Base-by-base conservation (phyloP, 1,140 invertebrate genomes). In the Yoshiicerus persimilis region DNA sequence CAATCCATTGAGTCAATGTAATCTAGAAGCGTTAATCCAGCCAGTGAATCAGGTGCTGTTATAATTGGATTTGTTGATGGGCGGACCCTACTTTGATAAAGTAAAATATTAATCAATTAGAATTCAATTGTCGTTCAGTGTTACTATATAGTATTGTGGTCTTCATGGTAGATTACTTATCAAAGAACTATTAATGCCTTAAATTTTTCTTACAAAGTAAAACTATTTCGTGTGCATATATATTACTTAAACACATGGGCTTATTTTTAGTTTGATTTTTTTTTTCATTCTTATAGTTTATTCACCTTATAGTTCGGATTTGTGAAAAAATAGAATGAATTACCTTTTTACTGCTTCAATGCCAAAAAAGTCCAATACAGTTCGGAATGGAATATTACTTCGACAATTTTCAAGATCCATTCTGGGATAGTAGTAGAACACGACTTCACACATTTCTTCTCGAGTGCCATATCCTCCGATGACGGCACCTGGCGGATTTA, bases 391-490 rank as follows among this genome's bases (percentile, higher is more conserved):
- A 27, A 80, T 64, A 3, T 30, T 30, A 34, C 96, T 96, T 88
- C 96, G 96, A 91, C 96, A 97, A 2, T 95, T 95, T 1, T 96
- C 95, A 0, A 96, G 92, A 32, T 94, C 93, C 0, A 94, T 96
- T 87, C 95, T 94, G 0, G 97, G 97, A 92, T 97, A 97, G 92
- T 97, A 96, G 1, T 96, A 92, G 0, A 97, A 93, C 91, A 97
- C 97, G 0, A 96, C 95, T 10, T 97, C 92, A 88, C 97, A 97
- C 96, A 97, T 97, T 93, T 97, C 97, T 92, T 97, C 96, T 88
- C 94, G 94, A 0, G 95, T 96, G 0, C 96, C 95, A 92, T 96
- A 96, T 2, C 96, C 96, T 27, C 96, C 96, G 10, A 75, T 38
- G 5, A 70, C 41, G 5, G 62, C 36, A 64, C n/a, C 56, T 11